phyloP scores from a whole-genome alignment of 2,888 invertebrate species.

The Ichneumon xanthorius region DNA sequence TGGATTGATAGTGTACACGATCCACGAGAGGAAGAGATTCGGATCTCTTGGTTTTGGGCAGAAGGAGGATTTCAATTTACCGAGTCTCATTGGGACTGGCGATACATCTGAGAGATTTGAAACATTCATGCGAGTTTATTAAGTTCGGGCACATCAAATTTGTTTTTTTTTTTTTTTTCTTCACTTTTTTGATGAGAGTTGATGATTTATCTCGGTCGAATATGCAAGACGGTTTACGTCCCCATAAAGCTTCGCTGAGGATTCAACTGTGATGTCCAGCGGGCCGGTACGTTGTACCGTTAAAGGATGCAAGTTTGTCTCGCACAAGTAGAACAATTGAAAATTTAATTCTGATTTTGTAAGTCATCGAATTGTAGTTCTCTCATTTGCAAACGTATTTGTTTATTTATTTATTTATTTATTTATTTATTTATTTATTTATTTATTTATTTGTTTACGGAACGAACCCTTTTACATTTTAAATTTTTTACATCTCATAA shows the following conservation, averaged over 20 bases:
- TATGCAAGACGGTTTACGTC: neutral
- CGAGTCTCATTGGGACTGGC: neutral
- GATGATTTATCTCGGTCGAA: neutral
- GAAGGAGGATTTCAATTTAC: neutral
- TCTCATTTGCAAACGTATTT: too few species aligned
- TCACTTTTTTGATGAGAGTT: neutral
- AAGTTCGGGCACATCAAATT: neutral
- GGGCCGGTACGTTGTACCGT: neutral
- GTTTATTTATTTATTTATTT: too few species aligned
- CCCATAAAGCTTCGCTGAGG: neutral
- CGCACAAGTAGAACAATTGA: conserved; percentile 14
- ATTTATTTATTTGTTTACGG: too few species aligned
- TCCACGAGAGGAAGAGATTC: neutral
- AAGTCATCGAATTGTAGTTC: neutral
- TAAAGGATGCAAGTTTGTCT: neutral
- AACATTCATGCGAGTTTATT: neutral
- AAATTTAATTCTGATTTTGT: conserved; percentile 42
- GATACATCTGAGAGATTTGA: neutral
- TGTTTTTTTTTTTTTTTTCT: too few species aligned
- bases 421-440: too few species aligned
- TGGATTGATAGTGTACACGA: neutral
- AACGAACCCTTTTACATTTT: too few species aligned
- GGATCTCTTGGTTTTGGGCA: neutral
- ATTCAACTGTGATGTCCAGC: neutral
- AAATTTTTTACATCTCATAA: too few species aligned